Evolutionary conservation across 2,888 invertebrate genomes (phyloP), one percentile per base, ranked within the genome.

Genomic region (Cotesia congregata): DNA sequence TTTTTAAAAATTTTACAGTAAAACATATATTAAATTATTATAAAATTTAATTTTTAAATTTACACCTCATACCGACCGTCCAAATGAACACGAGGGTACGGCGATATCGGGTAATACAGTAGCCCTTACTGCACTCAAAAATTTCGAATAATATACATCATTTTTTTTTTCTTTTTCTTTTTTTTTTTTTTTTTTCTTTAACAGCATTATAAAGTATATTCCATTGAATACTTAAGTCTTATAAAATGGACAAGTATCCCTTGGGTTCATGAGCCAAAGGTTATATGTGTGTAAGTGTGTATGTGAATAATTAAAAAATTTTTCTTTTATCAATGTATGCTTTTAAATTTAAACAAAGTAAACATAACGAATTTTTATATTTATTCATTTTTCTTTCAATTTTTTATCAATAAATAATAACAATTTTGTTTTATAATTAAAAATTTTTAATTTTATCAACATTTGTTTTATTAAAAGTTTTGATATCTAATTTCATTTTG

Each of bases 191-290:
- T 76, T 75, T 76, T 74, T 74, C 71, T 77, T 77, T 67, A 76
- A 75, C 77, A 77, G 83, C 86, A 86, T 50, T 12, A 50, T 85
- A 85, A 88, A 88, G 86, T 88, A 86, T 87, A 85, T 86, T 88
- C 86, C 77, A 77, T 74, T 65, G 73, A 77, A 86, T 88, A 87
- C 84, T 88, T 87, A 89, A 89, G 89, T 89, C 89, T 89, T 89
- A 88, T 88, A 87, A 83, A 86, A 88, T 89, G 89, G 89, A 89
- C 89, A 89, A 87, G 83, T 86, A 87, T 85, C 82, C 88, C 86
- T 81, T 86, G 86, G 88, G 87, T 86, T 84, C 85, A 78, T 86
- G 86, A 85, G 85, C 86, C 86, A 83, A 85, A 86, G 85, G 86
- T 84, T 80, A 17, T 17, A 17, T 17, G 81, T 79, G 83, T 82